Evolutionary conservation across 1,140 invertebrate species (phyloP).

Genomic region (Oryctes rhinoceros): DNA sequence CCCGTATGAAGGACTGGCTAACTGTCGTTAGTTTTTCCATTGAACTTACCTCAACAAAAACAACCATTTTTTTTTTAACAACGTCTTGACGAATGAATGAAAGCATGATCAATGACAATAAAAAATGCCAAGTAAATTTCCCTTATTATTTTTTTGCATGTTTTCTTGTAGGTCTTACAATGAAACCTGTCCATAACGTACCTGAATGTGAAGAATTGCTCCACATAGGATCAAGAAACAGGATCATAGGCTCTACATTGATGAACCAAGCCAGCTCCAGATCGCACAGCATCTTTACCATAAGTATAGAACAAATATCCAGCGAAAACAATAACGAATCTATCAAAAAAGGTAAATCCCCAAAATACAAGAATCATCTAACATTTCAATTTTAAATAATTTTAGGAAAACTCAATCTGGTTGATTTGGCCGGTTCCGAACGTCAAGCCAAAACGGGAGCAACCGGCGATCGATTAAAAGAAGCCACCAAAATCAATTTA

Average conservation of each 20-base stretch:
- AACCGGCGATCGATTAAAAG: slow-evolving; percentile 87
- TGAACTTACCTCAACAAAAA: too few species aligned
- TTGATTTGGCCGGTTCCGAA: slow-evolving; percentile 84
- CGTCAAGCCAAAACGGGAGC: slow-evolving; percentile 92
- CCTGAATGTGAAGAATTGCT: slow-evolving; percentile 80
- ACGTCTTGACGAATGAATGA: too few species aligned
- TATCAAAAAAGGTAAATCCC: slow-evolving; percentile 57
- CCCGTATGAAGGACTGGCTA: too few species aligned
- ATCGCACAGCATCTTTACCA: slow-evolving; percentile 98
- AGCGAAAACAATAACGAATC: slow-evolving; percentile 68
- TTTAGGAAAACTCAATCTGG: slow-evolving; percentile 77
- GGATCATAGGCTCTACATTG: slow-evolving; percentile 86
- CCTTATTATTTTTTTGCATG: too few species aligned
- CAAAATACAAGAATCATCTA: neutral
- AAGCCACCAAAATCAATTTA: slow-evolving; percentile 96
- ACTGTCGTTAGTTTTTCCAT: too few species aligned
- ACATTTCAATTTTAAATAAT: slow-evolving; percentile 64
- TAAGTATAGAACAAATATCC: slow-evolving; percentile 95
- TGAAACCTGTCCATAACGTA: slow-evolving; percentile 64
- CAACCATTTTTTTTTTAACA: too few species aligned
- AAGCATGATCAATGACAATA: too few species aligned
- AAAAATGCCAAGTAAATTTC: too few species aligned
- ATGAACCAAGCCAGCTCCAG: slow-evolving; percentile 99
- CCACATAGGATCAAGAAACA: slow-evolving; percentile 93
- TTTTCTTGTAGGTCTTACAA: slow-evolving; percentile 61